phyloP scores from a whole-genome alignment of 2,888 invertebrate species.

The Cantharis nigra region DNA sequence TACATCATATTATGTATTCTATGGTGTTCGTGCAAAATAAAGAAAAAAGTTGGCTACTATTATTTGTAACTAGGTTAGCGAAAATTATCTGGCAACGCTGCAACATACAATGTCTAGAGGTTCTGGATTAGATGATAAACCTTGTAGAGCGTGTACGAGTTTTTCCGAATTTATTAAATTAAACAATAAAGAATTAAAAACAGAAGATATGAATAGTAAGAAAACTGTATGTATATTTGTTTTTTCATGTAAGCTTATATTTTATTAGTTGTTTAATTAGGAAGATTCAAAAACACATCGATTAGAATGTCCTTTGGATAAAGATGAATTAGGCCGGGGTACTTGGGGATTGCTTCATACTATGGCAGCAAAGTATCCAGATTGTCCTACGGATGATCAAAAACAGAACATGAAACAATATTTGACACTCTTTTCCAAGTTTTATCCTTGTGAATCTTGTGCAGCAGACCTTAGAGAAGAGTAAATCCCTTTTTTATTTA shows the following conservation, averaged over 20 bases:
- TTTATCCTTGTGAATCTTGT: conserved; percentile 93
- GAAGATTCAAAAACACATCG: conserved; percentile 26
- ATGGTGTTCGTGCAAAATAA: neutral
- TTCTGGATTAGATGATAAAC: conserved; percentile 51
- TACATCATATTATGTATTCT: neutral
- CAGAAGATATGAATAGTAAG: conserved; percentile 24
- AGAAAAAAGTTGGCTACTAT: neutral
- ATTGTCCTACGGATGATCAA: conserved; percentile 73
- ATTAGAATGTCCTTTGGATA: conserved; percentile 76
- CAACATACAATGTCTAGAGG: conserved; percentile 47
- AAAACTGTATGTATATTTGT: conserved; percentile 28
- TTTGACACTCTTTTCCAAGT: conserved; percentile 80
- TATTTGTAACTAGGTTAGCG: neutral
- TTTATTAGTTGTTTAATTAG: neutral
- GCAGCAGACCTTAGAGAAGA: conserved; percentile 85
- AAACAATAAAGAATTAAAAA: conserved; percentile 41
- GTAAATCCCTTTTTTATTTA: conserved; percentile 60
- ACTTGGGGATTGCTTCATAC: conserved; percentile 97
- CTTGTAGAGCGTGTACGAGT: conserved; percentile 53
- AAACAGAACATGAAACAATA: conserved; percentile 79
- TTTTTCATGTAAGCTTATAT: neutral
- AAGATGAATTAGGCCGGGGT: conserved; percentile 73
- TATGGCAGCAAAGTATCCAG: conserved; percentile 94
- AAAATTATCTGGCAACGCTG: neutral
- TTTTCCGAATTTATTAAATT: conserved; percentile 53